Percentiles rank a stretch among this genome's conserved stretches.
These are phyloP conservation scores for Xiphophorus birchmanni DNA, from an alignment of 2,797 vertebrate genomes.

Conservation along the genomic window DNA sequence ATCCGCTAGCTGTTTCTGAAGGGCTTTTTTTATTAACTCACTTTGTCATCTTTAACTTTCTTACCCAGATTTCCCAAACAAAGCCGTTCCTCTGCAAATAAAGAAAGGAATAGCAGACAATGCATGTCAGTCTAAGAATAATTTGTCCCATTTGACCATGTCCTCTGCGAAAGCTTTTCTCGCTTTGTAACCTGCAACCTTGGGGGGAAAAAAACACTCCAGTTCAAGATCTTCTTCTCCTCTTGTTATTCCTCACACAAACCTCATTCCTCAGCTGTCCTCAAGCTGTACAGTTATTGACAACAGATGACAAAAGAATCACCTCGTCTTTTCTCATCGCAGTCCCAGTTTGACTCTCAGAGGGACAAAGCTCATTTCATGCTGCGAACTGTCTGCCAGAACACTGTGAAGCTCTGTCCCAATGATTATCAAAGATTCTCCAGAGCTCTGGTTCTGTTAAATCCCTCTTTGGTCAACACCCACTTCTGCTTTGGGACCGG, in stretches of 20 bases:
- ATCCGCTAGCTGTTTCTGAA: slow-evolving; percentile 15
- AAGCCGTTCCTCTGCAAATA: slow-evolving; percentile 2
- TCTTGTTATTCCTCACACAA: slow-evolving; percentile 25
- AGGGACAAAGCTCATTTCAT: slow-evolving; percentile 66
- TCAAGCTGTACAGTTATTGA: slow-evolving; percentile 46
- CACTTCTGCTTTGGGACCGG: slow-evolving; percentile 1
- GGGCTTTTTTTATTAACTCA: slow-evolving; percentile 18
- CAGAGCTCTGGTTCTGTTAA: slow-evolving; percentile 24
- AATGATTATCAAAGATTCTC: slow-evolving; percentile 14
- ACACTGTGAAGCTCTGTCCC: slow-evolving; percentile 20
- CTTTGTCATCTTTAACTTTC: slow-evolving; percentile 4
- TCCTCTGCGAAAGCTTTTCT: slow-evolving; percentile 7
- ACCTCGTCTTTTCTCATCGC: slow-evolving; percentile 47
- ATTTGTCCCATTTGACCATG: background rate
- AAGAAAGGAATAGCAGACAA: slow-evolving; percentile 8
- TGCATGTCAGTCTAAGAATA: slow-evolving; percentile 1
- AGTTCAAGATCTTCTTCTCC: slow-evolving; percentile 12
- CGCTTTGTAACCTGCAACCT: slow-evolving; percentile 2
- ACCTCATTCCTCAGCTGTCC: slow-evolving; percentile 32
- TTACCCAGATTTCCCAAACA: slow-evolving; percentile 2
- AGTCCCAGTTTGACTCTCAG: slow-evolving; percentile 37
- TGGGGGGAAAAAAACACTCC: background rate
- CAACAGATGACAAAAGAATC: slow-evolving; percentile 58
- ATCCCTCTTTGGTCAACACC: slow-evolving; percentile 27
- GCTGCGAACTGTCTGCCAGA: slow-evolving; percentile 42